A percentile compares a stretch with the other conserved stretches of the same genome.
These are phyloP conservation scores for Rhinichthys klamathensis DNA, from an alignment of 2,113 vertebrate genomes.

Conservation along the genomic window DNA sequence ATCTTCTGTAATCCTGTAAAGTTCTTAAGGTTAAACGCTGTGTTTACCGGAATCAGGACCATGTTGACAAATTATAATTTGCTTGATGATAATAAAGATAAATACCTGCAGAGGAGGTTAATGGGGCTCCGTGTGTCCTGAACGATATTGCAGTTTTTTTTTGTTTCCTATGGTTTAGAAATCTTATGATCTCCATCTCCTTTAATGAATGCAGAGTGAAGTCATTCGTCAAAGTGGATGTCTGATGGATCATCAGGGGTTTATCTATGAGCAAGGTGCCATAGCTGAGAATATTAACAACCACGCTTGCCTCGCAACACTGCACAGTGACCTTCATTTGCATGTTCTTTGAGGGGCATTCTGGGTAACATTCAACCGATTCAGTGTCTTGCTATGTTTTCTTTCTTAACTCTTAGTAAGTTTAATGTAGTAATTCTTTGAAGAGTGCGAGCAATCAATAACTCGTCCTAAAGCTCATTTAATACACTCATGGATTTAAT, in stretches of 20 bases:
- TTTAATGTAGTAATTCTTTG: slow-evolving; percentile 42
- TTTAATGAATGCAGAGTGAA: slow-evolving; percentile 50
- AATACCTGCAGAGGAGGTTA: slow-evolving; percentile 56
- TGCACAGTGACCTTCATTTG: slow-evolving; percentile 43
- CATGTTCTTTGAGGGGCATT: slow-evolving; percentile 19
- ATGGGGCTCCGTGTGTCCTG: slow-evolving; percentile 51
- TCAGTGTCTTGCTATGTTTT: slow-evolving; percentile 19
- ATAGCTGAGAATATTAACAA: slow-evolving; percentile 51
- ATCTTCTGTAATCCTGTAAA: slow-evolving; percentile 60
- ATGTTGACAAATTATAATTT: slow-evolving; percentile 60
- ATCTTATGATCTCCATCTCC: slow-evolving; percentile 47
- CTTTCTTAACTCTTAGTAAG: not conserved
- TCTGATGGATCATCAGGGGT: slow-evolving; percentile 42
- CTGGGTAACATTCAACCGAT: slow-evolving; percentile 23
- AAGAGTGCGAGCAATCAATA: slow-evolving; percentile 70
- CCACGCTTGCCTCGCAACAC: not conserved
- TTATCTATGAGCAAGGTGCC: slow-evolving; percentile 43
- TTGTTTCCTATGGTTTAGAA: slow-evolving; percentile 33
- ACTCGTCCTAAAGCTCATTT: slow-evolving; percentile 76
- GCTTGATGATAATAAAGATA: slow-evolving; percentile 54
- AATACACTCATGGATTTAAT: slow-evolving; percentile 70
- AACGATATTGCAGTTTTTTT: slow-evolving; percentile 35
- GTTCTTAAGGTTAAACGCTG: slow-evolving; percentile 57
- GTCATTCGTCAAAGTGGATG: slow-evolving; percentile 48
- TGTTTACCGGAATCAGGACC: slow-evolving; percentile 50